Evolutionary conservation across 2,113 vertebrate genomes (phyloP).

Genomic region (Leptodactylus fuscus): DNA sequence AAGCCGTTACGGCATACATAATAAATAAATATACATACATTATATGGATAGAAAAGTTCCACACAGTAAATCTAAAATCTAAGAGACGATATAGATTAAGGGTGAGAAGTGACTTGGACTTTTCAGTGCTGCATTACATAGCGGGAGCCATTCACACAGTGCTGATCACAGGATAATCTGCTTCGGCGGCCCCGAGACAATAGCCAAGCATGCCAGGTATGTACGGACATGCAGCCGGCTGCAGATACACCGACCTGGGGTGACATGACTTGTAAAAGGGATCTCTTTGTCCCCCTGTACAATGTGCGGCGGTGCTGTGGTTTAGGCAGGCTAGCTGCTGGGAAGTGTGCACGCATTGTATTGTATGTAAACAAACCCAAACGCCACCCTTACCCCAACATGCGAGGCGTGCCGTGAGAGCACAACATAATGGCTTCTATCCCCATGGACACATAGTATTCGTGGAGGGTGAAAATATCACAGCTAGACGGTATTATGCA

Average conservation of each 20-base stretch:
- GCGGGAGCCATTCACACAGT: not conserved
- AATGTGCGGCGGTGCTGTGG: not conserved
- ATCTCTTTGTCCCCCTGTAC: not conserved
- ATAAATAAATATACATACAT: not conserved
- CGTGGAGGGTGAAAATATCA: not conserved
- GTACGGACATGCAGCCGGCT: too few species aligned
- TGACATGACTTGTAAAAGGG: not conserved
- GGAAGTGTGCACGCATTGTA: not conserved
- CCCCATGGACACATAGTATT: too few species aligned
- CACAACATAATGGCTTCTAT: not conserved
- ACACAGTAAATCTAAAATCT: too few species aligned
- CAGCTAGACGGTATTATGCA: slow-evolving; percentile 11
- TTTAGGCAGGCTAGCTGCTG: not conserved
- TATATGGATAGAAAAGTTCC: too few species aligned
- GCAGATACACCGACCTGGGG: not conserved
- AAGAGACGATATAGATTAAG: too few species aligned
- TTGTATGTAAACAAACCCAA: not conserved
- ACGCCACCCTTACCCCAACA: not conserved
- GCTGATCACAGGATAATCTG: not conserved
- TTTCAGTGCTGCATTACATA: not conserved
- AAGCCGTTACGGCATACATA: not conserved
- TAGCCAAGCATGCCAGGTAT: not conserved
- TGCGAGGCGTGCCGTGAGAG: not conserved
- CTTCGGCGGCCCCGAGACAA: not conserved
- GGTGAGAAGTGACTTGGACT: too few species aligned